phyloP scores from a whole-genome alignment of 2,113 vertebrate species.

The Pterophyllum scalare region DNA sequence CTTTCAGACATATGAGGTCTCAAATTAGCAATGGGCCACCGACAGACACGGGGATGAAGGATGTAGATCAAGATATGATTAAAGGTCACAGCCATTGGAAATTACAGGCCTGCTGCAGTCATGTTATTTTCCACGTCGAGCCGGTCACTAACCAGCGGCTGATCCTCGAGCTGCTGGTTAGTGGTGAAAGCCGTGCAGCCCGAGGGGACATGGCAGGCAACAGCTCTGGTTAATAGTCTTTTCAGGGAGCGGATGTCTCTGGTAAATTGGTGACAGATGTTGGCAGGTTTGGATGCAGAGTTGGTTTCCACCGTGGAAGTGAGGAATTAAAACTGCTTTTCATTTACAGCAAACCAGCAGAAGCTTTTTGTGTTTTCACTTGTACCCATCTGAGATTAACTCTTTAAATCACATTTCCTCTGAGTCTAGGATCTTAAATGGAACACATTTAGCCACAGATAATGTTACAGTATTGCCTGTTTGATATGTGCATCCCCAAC shows the following conservation, averaged over 20 bases:
- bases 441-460: background rate
- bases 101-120: slow-evolving; percentile 51
- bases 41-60: slow-evolving; percentile 16
- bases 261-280: slow-evolving; percentile 66
- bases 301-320: background rate
- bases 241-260: slow-evolving; percentile 26
- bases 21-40: slow-evolving; percentile 43
- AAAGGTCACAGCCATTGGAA: slow-evolving; percentile 41
- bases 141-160: slow-evolving; percentile 30
- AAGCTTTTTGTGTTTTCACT: slow-evolving; percentile 1
- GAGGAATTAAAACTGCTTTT: slow-evolving; percentile 2
- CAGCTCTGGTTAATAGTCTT: slow-evolving; percentile 16
- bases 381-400: background rate
- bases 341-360: slow-evolving; percentile 18
- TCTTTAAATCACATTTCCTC: background rate
- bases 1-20: slow-evolving; percentile 24
- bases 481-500: background rate
- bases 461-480: background rate
- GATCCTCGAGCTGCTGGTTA: slow-evolving; percentile 31
- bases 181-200: slow-evolving; percentile 15
- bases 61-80: slow-evolving; percentile 61
- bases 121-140: slow-evolving; percentile 43
- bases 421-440: background rate
- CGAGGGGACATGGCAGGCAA: slow-evolving; percentile 15
- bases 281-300: slow-evolving; percentile 8